These are phyloP conservation scores for Oryzias woworae DNA, from an alignment of 2,113 vertebrate species.

Conservation along the genomic window DNA sequence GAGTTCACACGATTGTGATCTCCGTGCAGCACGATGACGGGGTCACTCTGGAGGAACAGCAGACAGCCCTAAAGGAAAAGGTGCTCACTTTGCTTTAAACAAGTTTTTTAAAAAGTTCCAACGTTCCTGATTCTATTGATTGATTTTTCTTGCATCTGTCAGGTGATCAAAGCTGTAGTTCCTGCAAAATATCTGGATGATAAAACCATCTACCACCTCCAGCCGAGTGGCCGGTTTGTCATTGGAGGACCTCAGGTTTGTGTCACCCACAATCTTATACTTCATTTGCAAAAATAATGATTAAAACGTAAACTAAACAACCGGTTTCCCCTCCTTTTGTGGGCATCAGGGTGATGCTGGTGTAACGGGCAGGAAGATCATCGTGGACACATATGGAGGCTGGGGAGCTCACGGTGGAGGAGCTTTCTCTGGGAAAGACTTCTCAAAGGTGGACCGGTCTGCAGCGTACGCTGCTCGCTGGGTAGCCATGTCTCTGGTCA, in stretches of 20 bases:
- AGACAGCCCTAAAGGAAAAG: constrained; percentile 83
- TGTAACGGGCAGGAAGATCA: constrained; percentile 95
- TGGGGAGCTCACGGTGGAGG: constrained; percentile 97
- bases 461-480: constrained; percentile 95
- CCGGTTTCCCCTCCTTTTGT: neutral
- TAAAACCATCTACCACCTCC: constrained; percentile 92
- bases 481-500: constrained; percentile 97
- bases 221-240: constrained; percentile 95
- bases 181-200: constrained; percentile 90
- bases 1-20: constrained; percentile 93
- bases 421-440: constrained; percentile 97
- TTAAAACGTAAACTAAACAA: neutral
- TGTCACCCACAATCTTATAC: neutral
- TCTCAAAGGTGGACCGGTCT: constrained; percentile 94
- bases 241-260: constrained; percentile 95
- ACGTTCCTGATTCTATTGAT: neutral
- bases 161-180: constrained; percentile 86
- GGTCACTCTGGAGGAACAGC: constrained; percentile 84
- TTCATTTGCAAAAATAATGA: neutral
- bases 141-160: neutral
- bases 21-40: constrained; percentile 91
- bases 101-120: neutral
- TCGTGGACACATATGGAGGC: constrained; percentile 95
- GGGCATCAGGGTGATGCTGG: constrained; percentile 89
- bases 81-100: constrained; percentile 34